A percentile compares a stretch with the other conserved stretches of the same genome.
Evolutionary conservation across 2,113 vertebrate species (phyloP).

Genomic region (Paedocypris sp.): DNA sequence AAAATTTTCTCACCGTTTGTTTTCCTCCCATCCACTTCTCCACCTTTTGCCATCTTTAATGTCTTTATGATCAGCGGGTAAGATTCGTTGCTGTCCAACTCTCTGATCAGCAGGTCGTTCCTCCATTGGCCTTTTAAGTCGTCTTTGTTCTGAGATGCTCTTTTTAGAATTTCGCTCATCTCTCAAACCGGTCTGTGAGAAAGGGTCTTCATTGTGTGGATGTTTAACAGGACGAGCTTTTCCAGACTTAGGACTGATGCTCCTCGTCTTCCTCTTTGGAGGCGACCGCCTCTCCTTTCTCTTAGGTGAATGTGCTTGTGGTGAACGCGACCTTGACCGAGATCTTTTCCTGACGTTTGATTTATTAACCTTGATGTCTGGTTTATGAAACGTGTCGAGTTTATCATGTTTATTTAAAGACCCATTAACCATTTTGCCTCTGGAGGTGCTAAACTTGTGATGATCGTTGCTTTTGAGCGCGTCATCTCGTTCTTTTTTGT

Average conservation of each 20-base stretch:
- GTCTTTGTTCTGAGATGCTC: constrained; percentile 58
- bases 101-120: constrained; percentile 59
- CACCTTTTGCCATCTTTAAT: constrained; percentile 81
- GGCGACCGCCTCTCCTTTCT: constrained; percentile 76
- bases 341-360: constrained; percentile 77
- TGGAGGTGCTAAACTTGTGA: constrained; percentile 55
- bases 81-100: constrained; percentile 50
- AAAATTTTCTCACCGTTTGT: constrained; percentile 72
- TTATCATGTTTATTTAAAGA: constrained; percentile 69
- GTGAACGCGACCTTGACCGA: constrained; percentile 76
- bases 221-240: constrained; percentile 69
- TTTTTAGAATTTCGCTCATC: constrained; percentile 71
- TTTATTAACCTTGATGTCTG: constrained; percentile 63
- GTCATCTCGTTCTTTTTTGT: constrained; percentile 84
- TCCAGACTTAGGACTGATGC: constrained; percentile 68
- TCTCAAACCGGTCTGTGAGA: constrained; percentile 41
- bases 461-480: constrained; percentile 57
- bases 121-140: constrained; percentile 67
- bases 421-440: constrained; percentile 78
- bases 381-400: constrained; percentile 62
- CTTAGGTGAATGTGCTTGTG: constrained; percentile 70
- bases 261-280: constrained; percentile 75
- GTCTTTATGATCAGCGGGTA: constrained; percentile 57
- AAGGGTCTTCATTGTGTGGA: constrained; percentile 61
- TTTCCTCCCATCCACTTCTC: constrained; percentile 95